These are phyloP conservation scores for Blastobasis adustella DNA, from an alignment of 2,888 invertebrate species.

Conservation along the genomic window DNA sequence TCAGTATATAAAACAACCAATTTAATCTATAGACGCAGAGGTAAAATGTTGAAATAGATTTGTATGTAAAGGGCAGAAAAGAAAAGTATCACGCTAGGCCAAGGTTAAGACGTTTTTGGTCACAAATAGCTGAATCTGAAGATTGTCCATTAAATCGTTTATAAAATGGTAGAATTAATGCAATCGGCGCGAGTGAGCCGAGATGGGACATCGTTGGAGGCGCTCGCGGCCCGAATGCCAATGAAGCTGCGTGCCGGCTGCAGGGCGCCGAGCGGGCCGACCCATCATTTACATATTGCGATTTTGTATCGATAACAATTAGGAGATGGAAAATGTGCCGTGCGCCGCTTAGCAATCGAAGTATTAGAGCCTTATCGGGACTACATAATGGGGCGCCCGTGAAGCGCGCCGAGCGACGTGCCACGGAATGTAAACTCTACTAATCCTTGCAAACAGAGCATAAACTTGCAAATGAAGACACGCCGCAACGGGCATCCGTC, in stretches of 20 bases:
- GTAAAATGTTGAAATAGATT: conserved; percentile 15
- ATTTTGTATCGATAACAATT: conserved; percentile 63
- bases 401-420: neutral
- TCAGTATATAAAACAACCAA: conserved; percentile 29
- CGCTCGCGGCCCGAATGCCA: conserved; percentile 66
- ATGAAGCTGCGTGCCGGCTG: conserved; percentile 45
- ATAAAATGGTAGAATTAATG: conserved; percentile 72
- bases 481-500: conserved; percentile 46
- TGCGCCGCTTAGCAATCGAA: conserved; percentile 28
- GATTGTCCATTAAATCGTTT: conserved; percentile 70
- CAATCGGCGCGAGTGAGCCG: conserved; percentile 64
- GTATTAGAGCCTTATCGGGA: neutral
- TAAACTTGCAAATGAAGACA: conserved; percentile 60
- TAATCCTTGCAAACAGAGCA: conserved; percentile 40
- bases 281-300: conserved; percentile 64
- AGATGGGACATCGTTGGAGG: conserved; percentile 67
- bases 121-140: conserved; percentile 50
- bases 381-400: neutral
- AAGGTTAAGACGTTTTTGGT: conserved; percentile 19
- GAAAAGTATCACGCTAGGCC: neutral
- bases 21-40: conserved; percentile 23
- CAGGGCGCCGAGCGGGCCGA: conserved; percentile 33
- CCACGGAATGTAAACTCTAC: conserved; percentile 12
- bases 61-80: neutral
- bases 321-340: conserved; percentile 41